Evolutionary conservation across 2,797 vertebrate species (phyloP).

Genomic region (Platalea minor): DNA sequence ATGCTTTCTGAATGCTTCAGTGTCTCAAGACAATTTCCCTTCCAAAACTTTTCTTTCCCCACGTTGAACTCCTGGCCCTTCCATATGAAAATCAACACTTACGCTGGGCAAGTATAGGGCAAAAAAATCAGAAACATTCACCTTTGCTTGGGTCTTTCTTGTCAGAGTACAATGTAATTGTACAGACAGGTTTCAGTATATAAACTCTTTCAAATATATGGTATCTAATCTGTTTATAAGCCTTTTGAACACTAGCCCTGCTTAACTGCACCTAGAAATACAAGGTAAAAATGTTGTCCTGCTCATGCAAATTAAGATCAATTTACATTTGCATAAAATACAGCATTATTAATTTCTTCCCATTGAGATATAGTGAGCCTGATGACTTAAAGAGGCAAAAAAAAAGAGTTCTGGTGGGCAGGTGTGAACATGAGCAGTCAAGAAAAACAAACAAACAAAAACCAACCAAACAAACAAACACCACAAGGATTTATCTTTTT

Average conservation of each 20-base stretch:
- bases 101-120: accelerated
- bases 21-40: not conserved
- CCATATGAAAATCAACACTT: not conserved
- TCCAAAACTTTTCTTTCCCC: not conserved
- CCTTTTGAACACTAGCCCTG: not conserved
- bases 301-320: not conserved
- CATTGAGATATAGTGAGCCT: not conserved
- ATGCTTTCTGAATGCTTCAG: not conserved
- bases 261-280: not conserved
- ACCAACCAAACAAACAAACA: not conserved
- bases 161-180: not conserved
- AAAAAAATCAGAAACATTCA: not conserved
- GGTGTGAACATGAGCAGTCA: not conserved
- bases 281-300: not conserved
- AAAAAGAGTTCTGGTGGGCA: not conserved
- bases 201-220: not conserved
- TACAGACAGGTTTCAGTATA: not conserved
- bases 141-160: not conserved
- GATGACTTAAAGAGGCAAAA: not conserved
- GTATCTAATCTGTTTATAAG: not conserved
- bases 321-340: not conserved
- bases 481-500: not conserved
- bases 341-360: not conserved
- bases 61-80: not conserved
- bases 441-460: not conserved